These are phyloP conservation scores for Sardina pilchardus DNA, from an alignment of 2,113 vertebrate genomes.

Conservation along the genomic window DNA sequence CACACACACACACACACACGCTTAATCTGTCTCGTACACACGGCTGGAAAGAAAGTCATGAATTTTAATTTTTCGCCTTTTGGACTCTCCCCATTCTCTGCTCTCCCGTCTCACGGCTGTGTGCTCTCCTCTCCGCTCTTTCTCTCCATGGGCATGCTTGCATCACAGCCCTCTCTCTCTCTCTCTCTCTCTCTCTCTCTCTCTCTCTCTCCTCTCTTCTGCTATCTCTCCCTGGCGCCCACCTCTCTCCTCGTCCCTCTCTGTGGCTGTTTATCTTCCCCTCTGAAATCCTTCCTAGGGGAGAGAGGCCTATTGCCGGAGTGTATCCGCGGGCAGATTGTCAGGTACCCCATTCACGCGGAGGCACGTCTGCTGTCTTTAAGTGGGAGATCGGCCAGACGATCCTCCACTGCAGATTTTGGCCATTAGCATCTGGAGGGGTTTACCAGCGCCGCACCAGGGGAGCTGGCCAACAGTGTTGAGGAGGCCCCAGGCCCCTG, in stretches of 20 bases:
- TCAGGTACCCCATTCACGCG: neutral
- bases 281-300: slow-evolving; percentile 5
- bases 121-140: neutral
- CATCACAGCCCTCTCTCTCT: neutral
- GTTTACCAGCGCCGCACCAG: slow-evolving; percentile 37
- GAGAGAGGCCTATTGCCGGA: neutral
- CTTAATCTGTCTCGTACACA: slow-evolving; percentile 25
- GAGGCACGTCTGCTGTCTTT: neutral
- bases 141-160: neutral
- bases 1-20: neutral
- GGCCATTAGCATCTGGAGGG: slow-evolving; percentile 47
- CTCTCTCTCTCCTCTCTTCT: neutral
- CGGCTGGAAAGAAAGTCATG: slow-evolving; percentile 17
- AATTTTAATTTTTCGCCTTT: slow-evolving; percentile 21
- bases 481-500: slow-evolving; percentile 30
- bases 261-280: slow-evolving; percentile 2
- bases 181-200: slow-evolving; percentile 19
- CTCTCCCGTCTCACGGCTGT: neutral
- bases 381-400: neutral
- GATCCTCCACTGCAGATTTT: neutral
- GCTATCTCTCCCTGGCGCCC: neutral
- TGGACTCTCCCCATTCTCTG: neutral
- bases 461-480: slow-evolving; percentile 34
- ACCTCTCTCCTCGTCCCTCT: slow-evolving; percentile 28
- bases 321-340: neutral